These are phyloP conservation scores for Callimorpha dominula DNA, from an alignment of 2,888 invertebrate genomes.

Conservation along the genomic window DNA sequence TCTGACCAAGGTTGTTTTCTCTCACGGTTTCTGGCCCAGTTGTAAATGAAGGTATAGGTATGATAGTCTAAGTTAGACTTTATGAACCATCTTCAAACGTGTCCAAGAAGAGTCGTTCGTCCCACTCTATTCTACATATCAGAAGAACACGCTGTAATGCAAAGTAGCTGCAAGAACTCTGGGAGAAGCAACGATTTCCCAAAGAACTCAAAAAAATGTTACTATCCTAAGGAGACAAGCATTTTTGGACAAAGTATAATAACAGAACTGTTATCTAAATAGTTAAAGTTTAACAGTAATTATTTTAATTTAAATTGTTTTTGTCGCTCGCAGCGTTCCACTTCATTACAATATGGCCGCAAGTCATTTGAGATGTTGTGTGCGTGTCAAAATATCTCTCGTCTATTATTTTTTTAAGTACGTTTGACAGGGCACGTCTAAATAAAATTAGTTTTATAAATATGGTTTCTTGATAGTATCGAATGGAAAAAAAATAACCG, in stretches of 20 bases:
- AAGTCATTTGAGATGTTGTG: slow-evolving; percentile 16
- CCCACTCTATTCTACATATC: too few relatives aligned
- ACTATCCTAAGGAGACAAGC: not conserved
- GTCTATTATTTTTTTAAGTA: not conserved
- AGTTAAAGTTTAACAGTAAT: not conserved
- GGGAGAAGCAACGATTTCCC: too few relatives aligned
- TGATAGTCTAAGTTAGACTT: too few relatives aligned
- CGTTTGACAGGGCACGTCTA: not conserved
- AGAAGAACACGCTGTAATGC: too few relatives aligned
- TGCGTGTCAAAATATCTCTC: not conserved
- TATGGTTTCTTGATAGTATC: not conserved
- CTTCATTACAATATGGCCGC: slow-evolving; percentile 32
- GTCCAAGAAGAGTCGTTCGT: too few relatives aligned
- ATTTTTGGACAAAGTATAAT: not conserved
- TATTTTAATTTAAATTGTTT: slow-evolving; percentile 41
- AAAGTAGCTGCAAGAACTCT: too few relatives aligned
- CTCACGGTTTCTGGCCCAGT: too few relatives aligned
- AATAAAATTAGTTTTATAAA: slow-evolving; percentile 1
- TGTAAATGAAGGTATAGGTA: too few relatives aligned
- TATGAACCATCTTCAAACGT: too few relatives aligned
- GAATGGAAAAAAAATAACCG: not conserved
- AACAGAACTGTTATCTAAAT: not conserved
- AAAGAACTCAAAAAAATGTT: too few relatives aligned
- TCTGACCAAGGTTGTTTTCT: too few relatives aligned
- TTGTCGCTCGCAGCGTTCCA: slow-evolving; percentile 26